Base-by-base conservation (phyloP, 2,888 invertebrate genomes). In the Mythimna ferrago region DNA sequence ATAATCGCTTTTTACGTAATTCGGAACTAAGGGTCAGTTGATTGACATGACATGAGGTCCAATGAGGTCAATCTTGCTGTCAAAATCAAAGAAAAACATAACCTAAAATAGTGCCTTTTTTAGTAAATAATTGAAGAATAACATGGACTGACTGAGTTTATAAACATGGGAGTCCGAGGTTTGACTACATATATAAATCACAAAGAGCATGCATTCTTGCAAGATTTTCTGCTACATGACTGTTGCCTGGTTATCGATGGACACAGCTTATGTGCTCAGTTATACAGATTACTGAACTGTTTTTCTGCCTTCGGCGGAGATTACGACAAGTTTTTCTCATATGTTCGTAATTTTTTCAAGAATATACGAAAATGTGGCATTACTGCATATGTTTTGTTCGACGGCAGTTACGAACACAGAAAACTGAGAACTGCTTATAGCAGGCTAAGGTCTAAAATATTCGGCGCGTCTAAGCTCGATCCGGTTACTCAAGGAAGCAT, bases 231-330 rank as follows among this genome's bases (percentile, higher is more conserved):
- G 78, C 94, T 99, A 11, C 97, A 97, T 82, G 97, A 98, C 86
- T 97, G 97, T 21, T 96, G 97, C 82, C 91, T 99, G 21, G 97
- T 99, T 4, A 97, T 99, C 61, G 99, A 99, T 93, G 99, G 99
- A 0, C 97, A 98, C 89, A 98, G 97, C 89, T 91, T 99, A 66
- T 97, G 97, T 60, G 97, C 97, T 41, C 97, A 98, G 86, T 90
- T 98, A 2, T 98, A 98, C 88, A 96, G 96, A 82, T 94, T 96
- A 82, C 93, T 97, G 41, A 96, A 97, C 68, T 96, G 96, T 80
- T 97, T 97, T 76, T 97, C 97, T 63, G 97, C 98, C 6, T 99
- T 98, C 90, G 98, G 98, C 4, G 99, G 99, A 0, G 98, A 99
- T 91, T 98, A 98, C 89, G 98, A 98, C 87, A 97, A 97, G 80